Base-by-base conservation (phyloP, 1,140 invertebrate species). In the Mamestra configurata region DNA sequence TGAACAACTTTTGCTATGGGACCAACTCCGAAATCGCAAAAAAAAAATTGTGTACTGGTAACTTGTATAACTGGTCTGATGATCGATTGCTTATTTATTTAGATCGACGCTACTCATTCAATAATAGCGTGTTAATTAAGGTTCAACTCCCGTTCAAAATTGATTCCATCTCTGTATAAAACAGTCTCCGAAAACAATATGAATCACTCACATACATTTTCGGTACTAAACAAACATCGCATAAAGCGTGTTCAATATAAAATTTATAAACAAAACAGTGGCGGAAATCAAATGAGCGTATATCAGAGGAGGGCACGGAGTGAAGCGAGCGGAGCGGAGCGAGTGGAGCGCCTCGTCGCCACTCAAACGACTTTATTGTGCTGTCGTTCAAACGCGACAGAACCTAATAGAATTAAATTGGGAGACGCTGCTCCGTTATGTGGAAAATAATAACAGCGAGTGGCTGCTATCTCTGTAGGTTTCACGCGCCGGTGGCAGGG, bases 381-480 rank as follows among this genome's bases (percentile, higher is more conserved):
- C 88, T 90, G 91, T 91, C 89, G 89, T 90, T 91, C 90, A 90
- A 92, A 91, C 85, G 82, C 92, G 93, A 94, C 93, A 93, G 88
- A 88, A 90, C 86, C 85, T 92, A 93, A 94, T 94, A 92, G 92
- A 94, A 94, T 94, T 94, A 93, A 94, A 94, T 92, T 90, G 92
- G 90, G 88, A 92, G 85, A 88, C 80, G 90, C 87, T 91, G 91
- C 86, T 87, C 89, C 85, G 90, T 92, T 92, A 90, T 92, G 92
- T 94, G 92, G 92, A 94, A 94, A 94, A 94, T 94, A 94, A 94
- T 94, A 94, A 93, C 92, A 92, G 78, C 81, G 86, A 89, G 82
- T 86, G 86, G 84, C 87, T 90, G 86, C 78, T 92, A 92, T 91
- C 90, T 86, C 87, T 80, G 90, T 89, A 86, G 86, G 89, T 89